A percentile compares a stretch with the other conserved stretches of the same genome.
phyloP scores from a whole-genome alignment of 1,140 invertebrate genomes.

The Drosophila subobscura region DNA sequence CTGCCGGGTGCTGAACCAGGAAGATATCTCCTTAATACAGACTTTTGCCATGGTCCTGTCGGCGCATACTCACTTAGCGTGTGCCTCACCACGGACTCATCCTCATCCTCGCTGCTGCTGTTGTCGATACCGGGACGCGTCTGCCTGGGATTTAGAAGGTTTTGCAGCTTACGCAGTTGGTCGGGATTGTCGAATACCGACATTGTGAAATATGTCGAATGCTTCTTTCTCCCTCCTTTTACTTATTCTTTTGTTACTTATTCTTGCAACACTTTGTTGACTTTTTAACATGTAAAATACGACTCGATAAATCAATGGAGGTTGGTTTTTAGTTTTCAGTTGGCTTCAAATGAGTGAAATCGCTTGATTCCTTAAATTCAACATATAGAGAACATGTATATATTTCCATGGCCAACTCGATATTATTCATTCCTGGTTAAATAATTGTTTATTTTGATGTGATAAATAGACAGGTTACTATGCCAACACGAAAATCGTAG shows the following conservation, averaged over 20 bases:
- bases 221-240: slow-evolving; percentile 1
- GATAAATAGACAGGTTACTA: neutral
- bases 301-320: neutral
- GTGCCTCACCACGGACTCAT: slow-evolving; percentile 34
- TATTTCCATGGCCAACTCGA: slow-evolving; percentile 36
- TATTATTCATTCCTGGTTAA: neutral
- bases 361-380: neutral
- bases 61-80: slow-evolving; percentile 57
- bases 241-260: slow-evolving; percentile 5
- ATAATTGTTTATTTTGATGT: slow-evolving; percentile 7
- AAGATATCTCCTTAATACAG: neutral
- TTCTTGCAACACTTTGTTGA: neutral
- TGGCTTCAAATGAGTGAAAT: slow-evolving; percentile 21
- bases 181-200: slow-evolving; percentile 76
- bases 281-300: neutral
- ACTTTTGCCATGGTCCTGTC: neutral
- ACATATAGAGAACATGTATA: slow-evolving; percentile 6
- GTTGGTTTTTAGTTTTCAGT: slow-evolving; percentile 1
- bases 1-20: slow-evolving; percentile 45
- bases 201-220: slow-evolving; percentile 39
- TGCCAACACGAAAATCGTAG: slow-evolving; percentile 24
- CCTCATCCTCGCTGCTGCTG: slow-evolving; percentile 74
- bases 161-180: slow-evolving; percentile 57
- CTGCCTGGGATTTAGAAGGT: slow-evolving; percentile 56
- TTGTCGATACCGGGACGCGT: slow-evolving; percentile 33